Evolutionary conservation across 2,113 vertebrate species (phyloP).

Genomic region (Syrrhaptes paradoxus): DNA sequence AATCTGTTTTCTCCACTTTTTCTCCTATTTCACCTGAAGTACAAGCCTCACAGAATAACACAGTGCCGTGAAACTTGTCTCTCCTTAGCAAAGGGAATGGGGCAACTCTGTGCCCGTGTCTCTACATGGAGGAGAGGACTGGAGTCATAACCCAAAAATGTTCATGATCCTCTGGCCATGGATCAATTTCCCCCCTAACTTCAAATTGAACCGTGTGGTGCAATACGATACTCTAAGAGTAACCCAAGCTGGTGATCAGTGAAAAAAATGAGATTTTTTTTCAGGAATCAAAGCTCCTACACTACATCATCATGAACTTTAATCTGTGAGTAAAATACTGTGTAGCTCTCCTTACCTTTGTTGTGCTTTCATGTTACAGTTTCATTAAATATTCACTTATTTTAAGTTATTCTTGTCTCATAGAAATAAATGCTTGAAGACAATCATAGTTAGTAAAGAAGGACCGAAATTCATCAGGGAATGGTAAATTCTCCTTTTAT

Average conservation of each 20-base stretch:
- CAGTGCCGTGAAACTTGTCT: background rate
- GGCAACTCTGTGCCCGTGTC: background rate
- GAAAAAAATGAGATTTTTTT: background rate
- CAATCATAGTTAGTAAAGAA: background rate
- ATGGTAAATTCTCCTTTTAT: background rate
- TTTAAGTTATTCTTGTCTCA: background rate
- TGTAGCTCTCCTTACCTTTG: background rate
- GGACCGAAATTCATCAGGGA: background rate
- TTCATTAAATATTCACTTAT: background rate
- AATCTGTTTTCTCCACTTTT: background rate
- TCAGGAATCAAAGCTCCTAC: background rate
- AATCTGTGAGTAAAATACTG: background rate
- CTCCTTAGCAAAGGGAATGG: background rate
- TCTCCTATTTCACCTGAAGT: background rate
- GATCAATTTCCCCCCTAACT: background rate
- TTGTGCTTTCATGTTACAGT: background rate
- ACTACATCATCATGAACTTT: background rate
- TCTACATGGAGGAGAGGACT: background rate
- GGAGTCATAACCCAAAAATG: accelerated
- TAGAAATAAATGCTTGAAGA: background rate
- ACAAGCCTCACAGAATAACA: background rate
- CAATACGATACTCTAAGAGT: background rate
- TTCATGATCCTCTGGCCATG: background rate
- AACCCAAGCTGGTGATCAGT: background rate
- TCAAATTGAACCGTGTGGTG: background rate